Evolutionary conservation across 92 coral and sea anemone species (phyloP), one percentile per base, ranked within the genome.

Genomic region (Epizoanthus illoricatus): DNA sequence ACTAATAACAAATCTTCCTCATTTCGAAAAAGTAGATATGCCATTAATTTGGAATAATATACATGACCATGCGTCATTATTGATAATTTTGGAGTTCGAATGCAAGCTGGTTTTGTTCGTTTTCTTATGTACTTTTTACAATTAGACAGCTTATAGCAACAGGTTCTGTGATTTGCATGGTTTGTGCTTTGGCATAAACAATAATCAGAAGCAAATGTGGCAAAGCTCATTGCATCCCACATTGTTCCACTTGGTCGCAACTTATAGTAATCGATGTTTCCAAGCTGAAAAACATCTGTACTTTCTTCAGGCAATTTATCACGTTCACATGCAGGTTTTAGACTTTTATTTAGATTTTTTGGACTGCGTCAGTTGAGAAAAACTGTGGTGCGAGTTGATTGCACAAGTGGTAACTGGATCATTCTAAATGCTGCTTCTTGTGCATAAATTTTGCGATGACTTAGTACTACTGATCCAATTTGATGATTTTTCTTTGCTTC

Each of bases 351-450:
- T 24, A 87, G 63, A 70, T 60, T 71, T 40, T 87, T 79, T 64
- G 86, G 86, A 71, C 72, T 81, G 59, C 75, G 62, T 4, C 54
- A 43, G 63, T 87, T 87, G n/a, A 87, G 75, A 47, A 81, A 86
- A 17, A 86, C 82, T 64, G 83, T 81, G 71, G 42, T 69, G 33
- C 71, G 42, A 40, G 86, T 58, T 47, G 90, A 87, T 56, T 87
- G 76, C 9, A 81, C 71, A 6, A 87, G 65, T 23, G 90, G 87
- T 61, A 87, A 82, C 36, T 28, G 36, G 36, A 28, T 28, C 36
- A 61, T 81, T 33, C 87, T 69, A 63, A 72, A 87, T 60, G 87
- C 90, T 52, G 76, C 87, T 76, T 87, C 90, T 67, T 87, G 90
- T 9, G 87, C 90, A 42, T 79, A 65, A 20, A 87, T 83, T 28